Percentiles rank a stretch among this genome's conserved stretches.
phyloP scores from a whole-genome alignment of 2,797 vertebrate genomes.

The Argentina silus region DNA sequence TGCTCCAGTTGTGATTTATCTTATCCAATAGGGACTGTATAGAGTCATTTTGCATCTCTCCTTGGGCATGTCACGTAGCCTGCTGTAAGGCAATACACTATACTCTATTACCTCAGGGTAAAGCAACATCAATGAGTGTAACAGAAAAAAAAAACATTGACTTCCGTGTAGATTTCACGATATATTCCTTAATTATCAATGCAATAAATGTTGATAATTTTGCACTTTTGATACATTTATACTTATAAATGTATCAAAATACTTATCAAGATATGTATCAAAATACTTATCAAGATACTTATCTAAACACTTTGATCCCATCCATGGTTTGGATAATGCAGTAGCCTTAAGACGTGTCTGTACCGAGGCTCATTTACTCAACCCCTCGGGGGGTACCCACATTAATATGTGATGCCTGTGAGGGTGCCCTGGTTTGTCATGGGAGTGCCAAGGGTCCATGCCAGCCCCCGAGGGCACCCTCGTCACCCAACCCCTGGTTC shows the following conservation, averaged over 20 bases:
- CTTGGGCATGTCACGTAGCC: not conserved
- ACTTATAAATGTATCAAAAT: not conserved
- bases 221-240: too few relatives aligned
- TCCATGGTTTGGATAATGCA: not conserved
- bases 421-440: not conserved
- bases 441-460: not conserved
- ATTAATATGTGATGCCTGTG: not conserved
- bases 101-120: not conserved
- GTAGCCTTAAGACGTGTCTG: not conserved
- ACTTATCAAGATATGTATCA: not conserved
- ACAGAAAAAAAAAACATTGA: not conserved
- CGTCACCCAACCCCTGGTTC: not conserved
- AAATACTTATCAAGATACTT: too few relatives aligned
- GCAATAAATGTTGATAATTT: too few relatives aligned
- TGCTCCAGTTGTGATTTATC: not conserved
- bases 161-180: not conserved
- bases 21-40: not conserved
- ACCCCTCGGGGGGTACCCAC: not conserved
- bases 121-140: not conserved
- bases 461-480: not conserved
- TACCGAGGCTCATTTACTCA: not conserved
- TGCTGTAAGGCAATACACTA: not conserved
- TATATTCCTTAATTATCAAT: too few relatives aligned
- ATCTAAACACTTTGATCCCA: too few relatives aligned
- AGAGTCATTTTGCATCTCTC: not conserved